Evolutionary conservation across 2,797 vertebrate genomes (phyloP).

Genomic region (Xiphophorus birchmanni): DNA sequence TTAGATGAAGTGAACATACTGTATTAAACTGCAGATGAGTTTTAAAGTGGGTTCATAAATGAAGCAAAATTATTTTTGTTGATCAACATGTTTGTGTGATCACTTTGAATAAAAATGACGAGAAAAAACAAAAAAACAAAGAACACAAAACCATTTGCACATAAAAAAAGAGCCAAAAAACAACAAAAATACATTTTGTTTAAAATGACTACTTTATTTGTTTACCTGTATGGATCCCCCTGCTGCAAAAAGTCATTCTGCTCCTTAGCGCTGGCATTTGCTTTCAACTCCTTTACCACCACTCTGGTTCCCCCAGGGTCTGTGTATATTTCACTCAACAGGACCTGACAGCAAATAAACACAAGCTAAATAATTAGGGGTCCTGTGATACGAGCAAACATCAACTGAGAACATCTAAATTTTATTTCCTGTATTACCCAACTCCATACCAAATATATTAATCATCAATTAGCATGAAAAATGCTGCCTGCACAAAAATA

Average conservation of each 20-base stretch:
- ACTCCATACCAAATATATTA: not conserved
- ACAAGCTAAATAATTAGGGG: not conserved
- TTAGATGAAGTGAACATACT: not conserved
- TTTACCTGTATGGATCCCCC: constrained; percentile 94
- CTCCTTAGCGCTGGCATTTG: constrained; percentile 90
- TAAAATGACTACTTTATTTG: not conserved
- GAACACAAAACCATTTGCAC: not conserved
- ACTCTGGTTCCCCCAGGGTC: constrained; percentile 89
- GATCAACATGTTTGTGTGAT: not conserved
- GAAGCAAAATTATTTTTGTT: not conserved
- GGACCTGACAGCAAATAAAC: constrained; percentile 80
- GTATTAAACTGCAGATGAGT: not conserved
- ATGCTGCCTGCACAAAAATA: not conserved
- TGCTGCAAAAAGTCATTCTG: constrained; percentile 93
- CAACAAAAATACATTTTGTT: not conserved
- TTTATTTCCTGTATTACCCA: not conserved
- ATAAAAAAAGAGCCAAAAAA: constrained; percentile 1
- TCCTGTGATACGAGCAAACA: not conserved
- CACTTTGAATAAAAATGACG: not conserved
- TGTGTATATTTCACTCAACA: constrained; percentile 94
- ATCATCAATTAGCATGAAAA: not conserved
- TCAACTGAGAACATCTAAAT: not conserved
- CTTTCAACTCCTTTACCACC: constrained; percentile 94
- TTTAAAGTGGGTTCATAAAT: not conserved
- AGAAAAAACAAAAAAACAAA: too few species aligned